Percentiles rank a stretch among this genome's conserved stretches.
Evolutionary conservation across 2,797 vertebrate species (phyloP).

Genomic region (Lithobates pipiens): DNA sequence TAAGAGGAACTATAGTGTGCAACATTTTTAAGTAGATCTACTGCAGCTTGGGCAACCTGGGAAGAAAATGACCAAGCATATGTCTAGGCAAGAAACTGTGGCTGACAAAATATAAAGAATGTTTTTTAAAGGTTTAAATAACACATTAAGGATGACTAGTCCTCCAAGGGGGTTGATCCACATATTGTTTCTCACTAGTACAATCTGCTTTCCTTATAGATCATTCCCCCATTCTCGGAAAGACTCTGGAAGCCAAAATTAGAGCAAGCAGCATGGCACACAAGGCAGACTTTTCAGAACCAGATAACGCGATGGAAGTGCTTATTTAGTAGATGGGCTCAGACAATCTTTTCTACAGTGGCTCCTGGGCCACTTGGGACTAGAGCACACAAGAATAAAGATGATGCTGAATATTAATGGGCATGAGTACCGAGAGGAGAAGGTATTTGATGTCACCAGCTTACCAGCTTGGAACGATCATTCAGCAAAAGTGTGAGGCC

Average conservation of each 20-base stretch:
- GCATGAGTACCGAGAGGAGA: background rate
- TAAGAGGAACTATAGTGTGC: too few relatives aligned
- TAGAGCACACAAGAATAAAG: background rate
- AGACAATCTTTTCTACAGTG: background rate
- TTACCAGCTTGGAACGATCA: background rate
- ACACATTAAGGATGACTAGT: too few relatives aligned
- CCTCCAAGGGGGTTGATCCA: too few relatives aligned
- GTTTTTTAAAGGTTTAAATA: too few relatives aligned
- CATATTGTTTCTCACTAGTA: background rate
- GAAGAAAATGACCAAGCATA: too few relatives aligned
- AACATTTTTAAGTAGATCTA: too few relatives aligned
- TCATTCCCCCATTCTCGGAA: constrained; percentile 69
- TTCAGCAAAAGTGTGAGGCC: background rate
- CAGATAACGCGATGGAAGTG: constrained; percentile 79
- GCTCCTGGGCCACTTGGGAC: constrained; percentile 1
- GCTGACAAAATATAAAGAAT: too few relatives aligned
- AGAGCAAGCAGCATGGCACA: constrained; percentile 73
- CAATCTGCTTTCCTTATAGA: constrained; percentile 66
- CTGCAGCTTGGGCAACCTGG: too few relatives aligned
- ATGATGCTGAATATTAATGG: background rate
- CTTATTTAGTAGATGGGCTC: constrained; percentile 73
- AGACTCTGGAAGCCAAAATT: constrained; percentile 73
- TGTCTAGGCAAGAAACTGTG: too few relatives aligned
- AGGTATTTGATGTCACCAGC: background rate
- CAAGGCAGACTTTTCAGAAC: constrained; percentile 78